Conservation (phyloP, 92 coral and sea anemone species). For the Nematostella vectensis region DNA sequence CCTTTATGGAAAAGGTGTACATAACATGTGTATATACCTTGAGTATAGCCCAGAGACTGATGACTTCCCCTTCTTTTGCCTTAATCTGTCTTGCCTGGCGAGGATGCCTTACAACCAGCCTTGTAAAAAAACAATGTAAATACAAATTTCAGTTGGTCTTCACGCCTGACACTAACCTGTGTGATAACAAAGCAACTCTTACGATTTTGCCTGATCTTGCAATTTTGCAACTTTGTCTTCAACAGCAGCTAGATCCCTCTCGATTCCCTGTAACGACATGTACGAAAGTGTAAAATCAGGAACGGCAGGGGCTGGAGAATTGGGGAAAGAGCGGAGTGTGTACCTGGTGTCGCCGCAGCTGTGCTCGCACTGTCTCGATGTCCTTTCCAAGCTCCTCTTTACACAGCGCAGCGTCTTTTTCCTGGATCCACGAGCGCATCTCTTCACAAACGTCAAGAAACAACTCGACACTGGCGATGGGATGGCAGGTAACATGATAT, state of each 20-base stretch:
- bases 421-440: constrained; percentile 84
- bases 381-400: constrained; percentile 67
- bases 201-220: constrained; percentile 74
- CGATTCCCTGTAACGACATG: constrained; percentile 60
- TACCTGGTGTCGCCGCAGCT: constrained; percentile 89
- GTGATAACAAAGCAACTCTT: constrained; percentile 13
- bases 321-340: too few species aligned
- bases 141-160: neutral
- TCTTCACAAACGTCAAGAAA: constrained; percentile 81
- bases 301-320: too few species aligned
- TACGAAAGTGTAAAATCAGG: too few species aligned
- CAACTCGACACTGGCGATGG: constrained; percentile 54
- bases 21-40: too few species aligned
- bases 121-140: constrained; percentile 9
- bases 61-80: constrained; percentile 68
- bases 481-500: too few species aligned
- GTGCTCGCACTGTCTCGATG: constrained; percentile 86
- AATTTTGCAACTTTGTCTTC: constrained; percentile 76
- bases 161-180: too few species aligned
- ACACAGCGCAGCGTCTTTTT: constrained; percentile 58
- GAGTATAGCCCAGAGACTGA: constrained; percentile 61
- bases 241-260: constrained; percentile 86
- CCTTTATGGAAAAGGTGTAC: too few species aligned
- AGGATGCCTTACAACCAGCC: constrained; percentile 78
- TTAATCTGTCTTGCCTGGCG: constrained; percentile 88